A percentile compares a stretch with the other conserved stretches of the same genome.
These are phyloP conservation scores for Danio choprae DNA, from an alignment of 2,797 vertebrate species.

Conservation along the genomic window DNA sequence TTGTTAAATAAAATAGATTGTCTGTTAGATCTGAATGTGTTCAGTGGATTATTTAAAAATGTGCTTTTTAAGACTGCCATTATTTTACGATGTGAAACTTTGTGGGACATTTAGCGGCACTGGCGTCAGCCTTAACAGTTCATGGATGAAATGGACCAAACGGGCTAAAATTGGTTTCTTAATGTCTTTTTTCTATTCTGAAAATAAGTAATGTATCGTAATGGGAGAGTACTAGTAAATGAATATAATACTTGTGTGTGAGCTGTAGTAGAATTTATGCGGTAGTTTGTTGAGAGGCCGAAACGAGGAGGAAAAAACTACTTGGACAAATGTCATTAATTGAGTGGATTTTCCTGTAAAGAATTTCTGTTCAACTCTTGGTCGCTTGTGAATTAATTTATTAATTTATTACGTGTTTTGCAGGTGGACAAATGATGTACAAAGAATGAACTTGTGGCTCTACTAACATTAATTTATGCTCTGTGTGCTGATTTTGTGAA, in stretches of 20 bases:
- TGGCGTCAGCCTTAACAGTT: constrained; percentile 62
- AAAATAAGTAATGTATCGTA: constrained; percentile 79
- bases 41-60: constrained; percentile 40
- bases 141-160: constrained; percentile 65
- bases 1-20: constrained; percentile 58
- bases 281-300: constrained; percentile 68
- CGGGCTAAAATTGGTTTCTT: constrained; percentile 68
- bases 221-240: constrained; percentile 70
- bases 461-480: constrained; percentile 83
- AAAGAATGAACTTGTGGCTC: constrained; percentile 68
- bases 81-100: constrained; percentile 47
- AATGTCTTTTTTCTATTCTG: constrained; percentile 62
- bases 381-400: constrained; percentile 97
- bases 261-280: constrained; percentile 71
- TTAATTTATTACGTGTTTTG: constrained; percentile 94
- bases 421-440: constrained; percentile 74
- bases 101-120: constrained; percentile 60
- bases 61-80: constrained; percentile 44
- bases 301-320: constrained; percentile 60
- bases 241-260: constrained; percentile 67
- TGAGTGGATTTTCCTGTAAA: constrained; percentile 78
- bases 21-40: constrained; percentile 61
- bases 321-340: constrained; percentile 66
- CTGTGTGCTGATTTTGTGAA: constrained; percentile 79
- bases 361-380: constrained; percentile 84